Conservation (phyloP, 2,797 vertebrate genomes). For the Cygnus olor region DNA sequence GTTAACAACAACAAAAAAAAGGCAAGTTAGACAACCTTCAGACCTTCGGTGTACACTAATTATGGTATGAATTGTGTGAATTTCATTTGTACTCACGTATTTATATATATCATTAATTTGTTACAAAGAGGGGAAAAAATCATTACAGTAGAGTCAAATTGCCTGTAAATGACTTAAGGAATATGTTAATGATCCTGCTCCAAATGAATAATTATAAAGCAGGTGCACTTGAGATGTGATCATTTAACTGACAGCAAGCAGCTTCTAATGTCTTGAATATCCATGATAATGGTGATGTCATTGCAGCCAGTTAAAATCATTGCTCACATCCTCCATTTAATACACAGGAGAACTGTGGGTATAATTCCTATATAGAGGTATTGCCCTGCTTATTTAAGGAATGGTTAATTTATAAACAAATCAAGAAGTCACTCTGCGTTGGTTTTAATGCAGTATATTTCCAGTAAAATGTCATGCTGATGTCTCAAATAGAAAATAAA, state of each 20-base stretch:
- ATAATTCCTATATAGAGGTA: conserved; percentile 54
- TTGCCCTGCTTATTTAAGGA: conserved; percentile 73
- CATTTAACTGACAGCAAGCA: conserved; percentile 81
- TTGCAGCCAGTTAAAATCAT: conserved; percentile 73
- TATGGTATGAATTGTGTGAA: conserved; percentile 64
- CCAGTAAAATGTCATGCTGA: conserved; percentile 40
- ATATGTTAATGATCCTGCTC: conserved; percentile 79
- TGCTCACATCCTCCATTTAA: conserved; percentile 69
- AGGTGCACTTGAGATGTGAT: conserved; percentile 80
- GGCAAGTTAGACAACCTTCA: conserved; percentile 15
- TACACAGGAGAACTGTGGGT: conserved; percentile 64
- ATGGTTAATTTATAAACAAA: conserved; percentile 75
- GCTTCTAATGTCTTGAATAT: conserved; percentile 80
- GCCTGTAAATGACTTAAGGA: conserved; percentile 81
- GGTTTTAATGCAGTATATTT: conserved; percentile 60
- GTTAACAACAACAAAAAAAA: background rate
- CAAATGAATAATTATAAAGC: conserved; percentile 83
- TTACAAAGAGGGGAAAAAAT: conserved; percentile 75
- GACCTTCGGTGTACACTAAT: conserved; percentile 51
- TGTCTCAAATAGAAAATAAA: conserved; percentile 40
- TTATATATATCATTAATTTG: conserved; percentile 78
- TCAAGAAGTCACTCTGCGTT: conserved; percentile 51
- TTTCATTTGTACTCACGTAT: conserved; percentile 63
- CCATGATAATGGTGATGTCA: conserved; percentile 78
- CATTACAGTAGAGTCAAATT: conserved; percentile 78